phyloP scores from a whole-genome alignment of 2,888 invertebrate genomes.

The Drosophila infuscata region DNA sequence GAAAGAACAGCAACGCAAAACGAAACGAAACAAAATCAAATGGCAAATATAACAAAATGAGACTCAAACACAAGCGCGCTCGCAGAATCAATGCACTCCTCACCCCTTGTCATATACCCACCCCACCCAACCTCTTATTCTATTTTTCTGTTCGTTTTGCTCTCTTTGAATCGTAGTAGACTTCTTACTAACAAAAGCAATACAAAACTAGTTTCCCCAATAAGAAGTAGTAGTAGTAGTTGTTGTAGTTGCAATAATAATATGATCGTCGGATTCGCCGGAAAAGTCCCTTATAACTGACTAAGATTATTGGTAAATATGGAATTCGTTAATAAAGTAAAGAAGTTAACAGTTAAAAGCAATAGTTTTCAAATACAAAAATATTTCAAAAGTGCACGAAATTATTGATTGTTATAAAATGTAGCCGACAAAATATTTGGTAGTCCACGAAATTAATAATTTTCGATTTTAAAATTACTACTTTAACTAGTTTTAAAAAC shows the following conservation, averaged over 20 bases:
- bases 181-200: slow-evolving; percentile 63
- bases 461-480: neutral
- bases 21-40: slow-evolving; percentile 64
- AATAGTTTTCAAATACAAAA: neutral
- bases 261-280: slow-evolving; percentile 44
- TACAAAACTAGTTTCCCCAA: slow-evolving; percentile 69
- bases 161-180: slow-evolving; percentile 54
- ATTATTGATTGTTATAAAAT: neutral
- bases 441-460: neutral
- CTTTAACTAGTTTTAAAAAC: no score
- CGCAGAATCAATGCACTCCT: slow-evolving; percentile 43
- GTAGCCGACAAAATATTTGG: neutral
- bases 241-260: slow-evolving; percentile 33
- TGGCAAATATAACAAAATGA: slow-evolving; percentile 51
- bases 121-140: neutral
- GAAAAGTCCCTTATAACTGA: slow-evolving; percentile 34
- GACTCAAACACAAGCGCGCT: slow-evolving; percentile 39
- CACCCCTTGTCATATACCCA: neutral
- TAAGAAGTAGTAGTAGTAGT: slow-evolving; percentile 21
- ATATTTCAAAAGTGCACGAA: neutral
- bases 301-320: neutral
- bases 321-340: neutral
- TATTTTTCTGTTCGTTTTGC: neutral
- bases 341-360: neutral
- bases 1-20: slow-evolving; percentile 13